Base-by-base conservation (phyloP, 2,888 invertebrate species). In the Ophion ventricosus region DNA sequence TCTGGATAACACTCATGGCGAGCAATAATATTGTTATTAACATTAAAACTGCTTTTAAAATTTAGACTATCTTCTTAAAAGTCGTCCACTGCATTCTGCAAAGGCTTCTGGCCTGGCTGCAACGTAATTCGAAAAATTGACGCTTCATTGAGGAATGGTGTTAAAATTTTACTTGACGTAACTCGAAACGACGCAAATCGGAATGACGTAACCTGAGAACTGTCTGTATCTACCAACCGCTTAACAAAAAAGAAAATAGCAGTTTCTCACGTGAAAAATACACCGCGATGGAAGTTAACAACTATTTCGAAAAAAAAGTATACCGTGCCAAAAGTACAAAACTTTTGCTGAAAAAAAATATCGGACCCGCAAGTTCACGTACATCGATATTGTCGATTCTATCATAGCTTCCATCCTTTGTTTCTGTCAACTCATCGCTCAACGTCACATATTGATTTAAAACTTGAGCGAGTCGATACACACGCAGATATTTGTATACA, bases 361-460 rank as follows among this genome's bases (percentile, higher is more conserved):
- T 49, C 17, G 3, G 49, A 14, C 14, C 17, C 26, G 17, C 43
- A 23, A 25, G 26, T 26, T 54, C 54, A n/a, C 49, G 56, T 59
- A 23, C 35, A 23, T 72, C 72, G 40, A 72, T 73, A 61, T 43
- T 61, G 73, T 61, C 73, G 61, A 61, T 35, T 61, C 23, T 61
- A 40, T 40, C 61, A 2, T 5, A 1, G 11, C 17, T 17, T 59
- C 20, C 20, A 17, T 57, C 43, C 40, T 73, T 40, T 20, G 66
- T 40, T 23, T 40, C 20, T 66, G 35, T 23, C 66, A 20, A 64
- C 64, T n/a, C 66, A 20, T 73, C 59, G 61, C 35, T 73, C 73
- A 73, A 73, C 73, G 73, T 73, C 73, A 25, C 35, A 61, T 73
- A 73, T 59, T 61, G 73, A 73, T 73, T 43, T 40, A 25, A 14